phyloP scores from a whole-genome alignment of 2,888 invertebrate species.

The Ophion obscuratus region DNA sequence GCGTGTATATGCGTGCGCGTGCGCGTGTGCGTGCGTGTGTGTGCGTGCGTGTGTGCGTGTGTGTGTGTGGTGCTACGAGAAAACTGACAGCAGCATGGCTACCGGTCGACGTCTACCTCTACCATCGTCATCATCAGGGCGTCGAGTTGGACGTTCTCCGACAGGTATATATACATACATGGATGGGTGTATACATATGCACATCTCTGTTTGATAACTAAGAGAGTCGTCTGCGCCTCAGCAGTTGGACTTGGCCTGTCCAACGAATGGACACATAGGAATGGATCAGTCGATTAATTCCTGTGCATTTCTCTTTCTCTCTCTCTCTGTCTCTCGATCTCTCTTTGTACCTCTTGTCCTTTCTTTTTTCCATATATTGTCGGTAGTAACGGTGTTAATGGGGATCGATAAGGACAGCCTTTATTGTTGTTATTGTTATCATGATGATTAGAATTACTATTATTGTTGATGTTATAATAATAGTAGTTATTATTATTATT shows the following conservation, averaged over 20 bases:
- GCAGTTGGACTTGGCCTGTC: constrained; percentile 65
- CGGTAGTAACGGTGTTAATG: no score
- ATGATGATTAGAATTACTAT: no score
- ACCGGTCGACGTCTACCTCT: constrained; percentile 72
- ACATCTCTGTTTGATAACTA: no score
- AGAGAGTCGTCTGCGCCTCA: constrained; percentile 33
- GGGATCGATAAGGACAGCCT: no score
- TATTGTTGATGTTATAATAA: no score
- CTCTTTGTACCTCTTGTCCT: not conserved
- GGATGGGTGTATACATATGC: not conserved
- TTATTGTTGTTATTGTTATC: no score
- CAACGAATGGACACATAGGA: constrained; percentile 53
- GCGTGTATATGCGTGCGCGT: no score
- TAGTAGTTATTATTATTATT: no score
- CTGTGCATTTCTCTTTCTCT: constrained; percentile 19
- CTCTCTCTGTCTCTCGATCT: not conserved
- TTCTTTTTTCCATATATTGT: no score
- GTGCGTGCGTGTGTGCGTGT: not conserved
- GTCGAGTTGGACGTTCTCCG: constrained; percentile 21
- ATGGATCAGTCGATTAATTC: constrained; percentile 66
- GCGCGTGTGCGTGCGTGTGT: no score
- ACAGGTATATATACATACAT: constrained; percentile 51
- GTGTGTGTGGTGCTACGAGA: not conserved
- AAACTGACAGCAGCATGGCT: constrained; percentile 80
- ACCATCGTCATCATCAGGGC: constrained; percentile 53